Conservation (phyloP, 2,888 invertebrate species). For the Mimumesa dahlbomi region DNA sequence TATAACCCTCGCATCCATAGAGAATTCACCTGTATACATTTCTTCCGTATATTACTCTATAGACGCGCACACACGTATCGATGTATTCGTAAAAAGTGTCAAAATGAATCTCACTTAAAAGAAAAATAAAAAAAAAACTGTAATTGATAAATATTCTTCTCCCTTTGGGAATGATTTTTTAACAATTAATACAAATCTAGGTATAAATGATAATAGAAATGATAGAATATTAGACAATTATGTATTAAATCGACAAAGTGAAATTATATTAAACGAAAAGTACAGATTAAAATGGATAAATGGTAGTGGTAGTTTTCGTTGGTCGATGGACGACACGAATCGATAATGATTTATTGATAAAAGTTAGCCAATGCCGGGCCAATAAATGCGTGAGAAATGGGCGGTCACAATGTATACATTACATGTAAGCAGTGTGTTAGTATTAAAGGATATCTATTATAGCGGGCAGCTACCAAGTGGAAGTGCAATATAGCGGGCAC, state of each 20-base stretch:
- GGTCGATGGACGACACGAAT: conserved; percentile 27
- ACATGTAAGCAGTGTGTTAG: conserved; percentile 44
- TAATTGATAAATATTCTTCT: no score
- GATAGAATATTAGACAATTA: no score
- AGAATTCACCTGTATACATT: conserved; percentile 58
- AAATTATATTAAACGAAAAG: not conserved
- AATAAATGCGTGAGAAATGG: conserved; percentile 50
- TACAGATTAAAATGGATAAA: not conserved
- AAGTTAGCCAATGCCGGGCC: conserved; percentile 26
- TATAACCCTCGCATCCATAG: conserved; percentile 66
- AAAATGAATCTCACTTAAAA: no score
- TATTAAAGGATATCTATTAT: conserved; percentile 74
- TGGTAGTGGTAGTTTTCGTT: conserved; percentile 1
- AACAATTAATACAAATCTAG: no score
- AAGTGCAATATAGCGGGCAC: conserved; percentile 72
- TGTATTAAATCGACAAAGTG: no score
- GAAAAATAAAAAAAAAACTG: no score
- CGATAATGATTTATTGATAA: conserved; percentile 48
- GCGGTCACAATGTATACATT: conserved; percentile 42
- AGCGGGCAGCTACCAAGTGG: conserved; percentile 66
- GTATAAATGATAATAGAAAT: no score
- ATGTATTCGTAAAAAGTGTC: conserved; percentile 51
- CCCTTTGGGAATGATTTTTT: no score
- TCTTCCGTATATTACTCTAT: conserved; percentile 49
- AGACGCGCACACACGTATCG: conserved; percentile 6